Evolutionary conservation across 2,113 vertebrate species (phyloP), one percentile per base, ranked within the genome.

Genomic region (Leptobrachium leishanense): DNA sequence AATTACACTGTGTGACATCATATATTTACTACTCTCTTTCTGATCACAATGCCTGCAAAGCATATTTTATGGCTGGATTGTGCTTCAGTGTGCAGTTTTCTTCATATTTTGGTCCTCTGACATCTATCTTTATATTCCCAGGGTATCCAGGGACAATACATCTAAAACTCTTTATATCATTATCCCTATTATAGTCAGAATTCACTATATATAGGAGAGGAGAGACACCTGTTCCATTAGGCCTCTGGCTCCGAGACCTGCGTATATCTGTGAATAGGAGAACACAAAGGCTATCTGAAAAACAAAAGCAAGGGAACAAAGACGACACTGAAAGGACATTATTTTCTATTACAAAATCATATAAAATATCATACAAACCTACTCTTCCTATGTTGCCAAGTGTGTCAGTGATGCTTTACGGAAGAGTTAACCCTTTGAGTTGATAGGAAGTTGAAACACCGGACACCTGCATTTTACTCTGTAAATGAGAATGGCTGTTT

Each of bases 201-300:
- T 66, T 66, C 54, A 40, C 20, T 43, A 81, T 74, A 74, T 74
- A 81, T 81, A 59, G 55, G 64, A 62, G 43, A 74, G 78, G 41
- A 68, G 70, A 81, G 64, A 81, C 78, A 81, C 78, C 78, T 81
- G 78, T 81, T 81, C 72, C 53, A 74, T 81, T 81, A 68, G 65
- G 78, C 78, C 73, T 62, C 72, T 81, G 78, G 71, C 78, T 81
- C 72, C 57, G 64, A 74, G 78, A 54, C 74, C 72, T 81, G 65
- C 78, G 43, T 65, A 68, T 80, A 74, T 80, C 72, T 68, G 11
- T 80, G 78, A 81, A 81, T 81, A 81, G 78, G 68, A 62, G 41
- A 68, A 68, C 78, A 81, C 78, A 81, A 81, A 81, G 72, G 50
- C 42, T 50, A 81, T 68, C 53, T 68, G 43, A 62, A 74, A 43